Evolutionary conservation across 2,113 vertebrate genomes (phyloP), one percentile per base, ranked within the genome.

Genomic region (Notarius quadriscutis): DNA sequence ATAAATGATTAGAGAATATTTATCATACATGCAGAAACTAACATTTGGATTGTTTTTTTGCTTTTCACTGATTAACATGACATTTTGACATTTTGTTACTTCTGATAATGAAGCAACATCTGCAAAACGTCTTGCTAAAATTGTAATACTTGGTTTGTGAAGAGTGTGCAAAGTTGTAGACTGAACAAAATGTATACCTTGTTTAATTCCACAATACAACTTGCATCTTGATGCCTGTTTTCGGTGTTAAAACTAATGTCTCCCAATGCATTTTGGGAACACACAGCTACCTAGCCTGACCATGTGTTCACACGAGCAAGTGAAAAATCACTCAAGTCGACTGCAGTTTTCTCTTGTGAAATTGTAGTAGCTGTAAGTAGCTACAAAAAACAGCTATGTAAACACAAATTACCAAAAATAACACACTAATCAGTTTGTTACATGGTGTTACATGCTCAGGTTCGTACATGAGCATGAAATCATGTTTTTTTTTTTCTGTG

Each of bases 181-280:
- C 7, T 69, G 8, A 75, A 51, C 72, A 51, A 75, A 51, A 41
- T 51, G 50, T 74, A 74, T 18, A 71, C 18, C 8, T 14, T 14
- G 14, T 72, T 72, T 75, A 22, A 25, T 27, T 25, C 74, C 74
- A 77, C 48, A n/a, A 77, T 50, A 9, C 20, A 75, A 6, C 17
- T 20, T 51, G 72, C 72, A 75, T 9, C 72, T 75, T 50, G 72
- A 74, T 50, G 41, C 34, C 74, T 14, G 48, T 25, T 15, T 22
- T 55, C 11, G 15, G 74, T 77, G 22, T 20, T 58, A 58, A 79
- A 34, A 30, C 53, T 10, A 30, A 57, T 10, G n/a, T 30, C 53
- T 80, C 51, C 53, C n/a, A 80, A 11, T 58, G 53, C n/a, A 78
- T 53, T 27, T 55, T 78, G 75, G 50, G n/a, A 80, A 58, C n/a